Percentiles rank a stretch among this genome's conserved stretches.
Conservation (phyloP, 2,888 invertebrate species). For the Baccha elongata region DNA sequence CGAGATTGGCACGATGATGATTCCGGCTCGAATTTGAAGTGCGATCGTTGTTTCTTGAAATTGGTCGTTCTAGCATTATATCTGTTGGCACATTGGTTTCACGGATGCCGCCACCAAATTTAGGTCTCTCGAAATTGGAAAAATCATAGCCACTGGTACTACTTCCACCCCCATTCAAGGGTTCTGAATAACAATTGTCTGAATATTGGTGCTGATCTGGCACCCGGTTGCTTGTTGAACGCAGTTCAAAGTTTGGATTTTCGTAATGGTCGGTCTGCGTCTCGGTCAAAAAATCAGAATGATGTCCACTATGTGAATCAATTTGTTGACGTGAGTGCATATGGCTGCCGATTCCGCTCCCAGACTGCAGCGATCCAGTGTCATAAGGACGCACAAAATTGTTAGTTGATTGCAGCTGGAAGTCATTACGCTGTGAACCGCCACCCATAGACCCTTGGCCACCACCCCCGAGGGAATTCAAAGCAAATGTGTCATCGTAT, state of each 20-base stretch:
- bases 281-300: conserved; percentile 79
- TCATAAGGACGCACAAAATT: conserved; percentile 81
- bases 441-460: conserved; percentile 57
- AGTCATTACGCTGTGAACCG: conserved; percentile 75
- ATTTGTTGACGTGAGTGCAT: conserved; percentile 74
- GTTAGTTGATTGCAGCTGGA: conserved; percentile 78
- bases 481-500: conserved; percentile 87
- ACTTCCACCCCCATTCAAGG: conserved; percentile 75
- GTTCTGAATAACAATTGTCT: conserved; percentile 82
- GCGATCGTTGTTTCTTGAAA: conserved; percentile 61
- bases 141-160: conserved; percentile 82
- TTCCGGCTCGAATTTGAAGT: conserved; percentile 63
- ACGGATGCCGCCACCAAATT: conserved; percentile 78
- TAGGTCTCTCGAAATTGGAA: conserved; percentile 86
- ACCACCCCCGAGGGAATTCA: conserved; percentile 82
- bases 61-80: conserved; percentile 55
- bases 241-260: conserved; percentile 82
- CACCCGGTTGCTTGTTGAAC: conserved; percentile 68
- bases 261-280: conserved; percentile 82
- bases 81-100: conserved; percentile 43
- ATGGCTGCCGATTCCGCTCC: conserved; percentile 67
- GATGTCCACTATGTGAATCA: conserved; percentile 70
- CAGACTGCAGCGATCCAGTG: conserved; percentile 79
- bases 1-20: conserved; percentile 75
- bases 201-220: conserved; percentile 66